Evolutionary conservation across 2,113 vertebrate species (phyloP).

Genomic region (Puntigrus tetrazona): DNA sequence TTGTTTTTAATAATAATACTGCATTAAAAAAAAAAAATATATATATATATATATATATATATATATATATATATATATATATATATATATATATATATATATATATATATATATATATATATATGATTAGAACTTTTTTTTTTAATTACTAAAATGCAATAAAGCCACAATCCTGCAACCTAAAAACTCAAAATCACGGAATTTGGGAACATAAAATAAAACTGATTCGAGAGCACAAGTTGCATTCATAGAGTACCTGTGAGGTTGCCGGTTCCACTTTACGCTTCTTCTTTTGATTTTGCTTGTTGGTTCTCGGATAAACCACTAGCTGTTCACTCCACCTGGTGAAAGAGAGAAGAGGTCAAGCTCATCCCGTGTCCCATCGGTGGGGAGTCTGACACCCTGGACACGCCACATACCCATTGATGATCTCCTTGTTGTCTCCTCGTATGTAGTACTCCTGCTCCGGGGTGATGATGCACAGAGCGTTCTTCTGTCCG

Average conservation of each 20-base stretch:
- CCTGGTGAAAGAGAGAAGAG: conserved; percentile 53
- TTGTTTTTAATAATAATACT: not conserved
- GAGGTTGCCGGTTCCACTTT: conserved; percentile 80
- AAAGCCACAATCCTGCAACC: not conserved
- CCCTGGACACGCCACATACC: conserved; percentile 60
- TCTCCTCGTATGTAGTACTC: conserved; percentile 83
- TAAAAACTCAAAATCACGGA: not conserved
- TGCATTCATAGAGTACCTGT: conserved; percentile 63
- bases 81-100: no score
- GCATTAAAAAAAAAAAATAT: no score
- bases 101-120: no score
- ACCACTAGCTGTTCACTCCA: conserved; percentile 80
- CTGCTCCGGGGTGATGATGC: conserved; percentile 80
- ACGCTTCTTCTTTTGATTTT: conserved; percentile 84
- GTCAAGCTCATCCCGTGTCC: not conserved
- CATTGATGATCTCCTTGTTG: conserved; percentile 82
- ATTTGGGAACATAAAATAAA: not conserved
- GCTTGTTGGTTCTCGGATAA: conserved; percentile 81
- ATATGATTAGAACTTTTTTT: not conserved
- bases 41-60: no score
- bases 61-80: no score
- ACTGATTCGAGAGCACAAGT: not conserved
- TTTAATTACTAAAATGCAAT: not conserved
- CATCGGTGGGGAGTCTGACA: not conserved
- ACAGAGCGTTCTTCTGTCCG: conserved; percentile 81